Conservation (phyloP, 2,888 invertebrate genomes). For the Smittia aterrima region DNA sequence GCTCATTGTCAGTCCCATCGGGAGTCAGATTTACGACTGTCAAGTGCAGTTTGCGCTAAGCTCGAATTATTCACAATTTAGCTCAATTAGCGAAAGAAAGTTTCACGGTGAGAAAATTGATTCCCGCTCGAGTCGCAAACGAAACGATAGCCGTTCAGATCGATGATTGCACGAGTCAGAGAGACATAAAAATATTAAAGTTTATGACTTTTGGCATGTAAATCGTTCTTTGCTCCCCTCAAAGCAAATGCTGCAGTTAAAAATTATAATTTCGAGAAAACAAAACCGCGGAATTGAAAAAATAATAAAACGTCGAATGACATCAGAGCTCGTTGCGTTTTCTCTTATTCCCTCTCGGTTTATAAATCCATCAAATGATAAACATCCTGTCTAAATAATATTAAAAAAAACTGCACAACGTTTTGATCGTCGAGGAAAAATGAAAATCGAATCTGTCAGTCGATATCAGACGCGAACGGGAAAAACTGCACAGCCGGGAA, state of each 20-base stretch:
- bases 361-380: conserved; percentile 14
- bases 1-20: background rate
- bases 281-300: conserved; percentile 7
- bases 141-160: background rate
- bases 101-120: background rate
- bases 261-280: background rate
- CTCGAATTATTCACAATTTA: background rate
- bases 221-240: conserved; percentile 1
- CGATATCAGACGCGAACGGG: background rate
- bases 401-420: background rate
- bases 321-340: background rate
- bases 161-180: background rate
- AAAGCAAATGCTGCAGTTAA: background rate
- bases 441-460: background rate
- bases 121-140: background rate
- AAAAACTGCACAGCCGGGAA: background rate
- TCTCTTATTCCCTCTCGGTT: background rate
- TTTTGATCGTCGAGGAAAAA: background rate
- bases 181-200: conserved; percentile 23
- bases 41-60: background rate
- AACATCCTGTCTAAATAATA: background rate
- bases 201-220: conserved; percentile 30
- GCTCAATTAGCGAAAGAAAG: background rate
- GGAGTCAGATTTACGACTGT: background rate
- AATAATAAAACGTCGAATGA: background rate